These are phyloP conservation scores for Epinotia bilunana DNA, from an alignment of 2,888 invertebrate species.

Conservation along the genomic window DNA sequence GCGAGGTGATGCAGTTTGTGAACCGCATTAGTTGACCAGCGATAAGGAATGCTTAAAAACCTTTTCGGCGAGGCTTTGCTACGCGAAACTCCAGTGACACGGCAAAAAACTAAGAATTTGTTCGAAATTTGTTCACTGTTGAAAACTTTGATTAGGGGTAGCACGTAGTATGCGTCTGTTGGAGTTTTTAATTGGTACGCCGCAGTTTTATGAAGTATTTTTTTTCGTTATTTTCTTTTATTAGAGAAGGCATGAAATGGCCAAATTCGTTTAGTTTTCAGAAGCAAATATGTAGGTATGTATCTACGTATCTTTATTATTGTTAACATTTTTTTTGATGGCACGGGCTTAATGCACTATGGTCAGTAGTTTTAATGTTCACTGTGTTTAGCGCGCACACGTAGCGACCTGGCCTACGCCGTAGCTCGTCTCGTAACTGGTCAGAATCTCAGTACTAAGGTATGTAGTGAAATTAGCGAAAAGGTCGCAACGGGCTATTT, in stretches of 20 bases:
- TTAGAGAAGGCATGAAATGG: conserved; percentile 2
- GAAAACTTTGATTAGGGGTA: background rate
- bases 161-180: background rate
- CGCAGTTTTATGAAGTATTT: background rate
- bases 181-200: background rate
- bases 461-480: no score
- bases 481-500: no score
- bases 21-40: conserved; percentile 1
- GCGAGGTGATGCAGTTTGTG: background rate
- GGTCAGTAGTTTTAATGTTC: no score
- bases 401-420: no score
- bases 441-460: no score
- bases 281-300: background rate
- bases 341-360: no score
- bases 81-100: conserved; percentile 25
- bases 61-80: conserved; percentile 13
- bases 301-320: background rate
- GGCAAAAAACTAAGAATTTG: conserved; percentile 14
- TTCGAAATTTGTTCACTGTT: background rate
- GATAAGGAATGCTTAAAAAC: conserved; percentile 39
- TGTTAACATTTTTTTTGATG: background rate
- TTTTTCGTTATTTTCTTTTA: background rate
- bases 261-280: background rate
- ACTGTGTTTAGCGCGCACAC: no score
- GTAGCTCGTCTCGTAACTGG: no score